phyloP scores from a whole-genome alignment of 2,113 vertebrate species.

The Psittacara wagleri region DNA sequence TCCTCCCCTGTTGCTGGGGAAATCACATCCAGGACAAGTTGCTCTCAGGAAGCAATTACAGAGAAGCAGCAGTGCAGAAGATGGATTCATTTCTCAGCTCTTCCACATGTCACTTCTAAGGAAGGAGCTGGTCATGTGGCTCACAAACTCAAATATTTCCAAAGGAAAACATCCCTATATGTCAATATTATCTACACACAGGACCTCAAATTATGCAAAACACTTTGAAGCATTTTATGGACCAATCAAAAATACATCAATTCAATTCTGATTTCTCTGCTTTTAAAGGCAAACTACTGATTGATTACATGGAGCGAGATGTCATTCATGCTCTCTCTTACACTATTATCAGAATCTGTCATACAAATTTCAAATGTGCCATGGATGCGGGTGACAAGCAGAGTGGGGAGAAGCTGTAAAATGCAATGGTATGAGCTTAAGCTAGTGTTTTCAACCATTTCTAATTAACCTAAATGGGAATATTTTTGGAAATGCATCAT shows the following conservation, averaged over 20 bases:
- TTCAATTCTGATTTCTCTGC: neutral
- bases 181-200: neutral
- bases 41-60: slow-evolving; percentile 65
- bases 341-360: neutral
- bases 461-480: neutral
- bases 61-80: slow-evolving; percentile 64
- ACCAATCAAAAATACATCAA: neutral
- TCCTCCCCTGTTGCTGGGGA: slow-evolving; percentile 5
- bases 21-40: slow-evolving; percentile 42
- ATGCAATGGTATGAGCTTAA: neutral
- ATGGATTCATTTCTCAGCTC: slow-evolving; percentile 53
- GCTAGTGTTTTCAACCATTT: neutral
- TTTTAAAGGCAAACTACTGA: slow-evolving; percentile 4
- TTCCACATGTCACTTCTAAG: slow-evolving; percentile 28
- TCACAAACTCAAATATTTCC: neutral
- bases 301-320: neutral
- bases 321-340: neutral
- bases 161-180: neutral
- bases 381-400: neutral
- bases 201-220: neutral
- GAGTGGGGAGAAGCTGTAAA: neutral
- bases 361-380: neutral
- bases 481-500: neutral
- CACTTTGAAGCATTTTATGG: neutral
- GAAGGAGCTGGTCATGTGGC: neutral